Percentiles rank a stretch among this genome's conserved stretches.
Evolutionary conservation across 2,113 vertebrate species (phyloP).

Genomic region (Nycticryphes semicollaris): DNA sequence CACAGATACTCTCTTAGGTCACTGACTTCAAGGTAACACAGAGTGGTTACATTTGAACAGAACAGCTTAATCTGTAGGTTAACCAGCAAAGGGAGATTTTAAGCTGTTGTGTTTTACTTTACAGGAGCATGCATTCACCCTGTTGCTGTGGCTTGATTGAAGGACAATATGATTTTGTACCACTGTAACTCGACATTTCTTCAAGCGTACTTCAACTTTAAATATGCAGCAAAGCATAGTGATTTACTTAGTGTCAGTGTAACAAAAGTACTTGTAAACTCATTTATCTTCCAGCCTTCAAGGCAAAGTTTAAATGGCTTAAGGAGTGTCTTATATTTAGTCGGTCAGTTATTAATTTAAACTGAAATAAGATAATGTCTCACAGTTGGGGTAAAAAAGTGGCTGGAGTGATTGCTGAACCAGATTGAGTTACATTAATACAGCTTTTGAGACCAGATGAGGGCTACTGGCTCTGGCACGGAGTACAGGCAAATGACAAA

Average conservation of each 20-base stretch:
- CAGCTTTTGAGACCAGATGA: conserved; percentile 15
- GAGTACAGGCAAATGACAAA: neutral
- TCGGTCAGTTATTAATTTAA: conserved; percentile 24
- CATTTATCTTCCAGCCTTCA: conserved; percentile 17
- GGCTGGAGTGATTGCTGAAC: neutral
- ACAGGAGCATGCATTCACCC: neutral
- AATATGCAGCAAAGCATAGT: neutral
- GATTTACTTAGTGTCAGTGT: conserved; percentile 7
- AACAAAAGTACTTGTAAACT: conserved; percentile 36
- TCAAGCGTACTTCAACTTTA: conserved; percentile 11
- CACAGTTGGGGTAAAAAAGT: neutral
- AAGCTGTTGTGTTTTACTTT: neutral
- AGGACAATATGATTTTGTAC: neutral
- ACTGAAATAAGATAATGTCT: conserved; percentile 1
- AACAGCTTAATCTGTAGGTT: neutral
- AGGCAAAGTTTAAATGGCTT: neutral
- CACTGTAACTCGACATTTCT: conserved; percentile 25
- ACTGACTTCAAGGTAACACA: neutral
- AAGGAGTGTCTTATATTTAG: conserved; percentile 2
- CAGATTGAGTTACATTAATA: conserved; percentile 29
- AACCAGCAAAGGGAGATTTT: neutral
- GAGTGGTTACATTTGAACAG: neutral
- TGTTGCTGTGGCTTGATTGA: neutral
- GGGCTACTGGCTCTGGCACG: neutral
- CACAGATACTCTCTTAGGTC: neutral